phyloP scores from a whole-genome alignment of 2,797 vertebrate species.

The Centroberyx gerrardi region DNA sequence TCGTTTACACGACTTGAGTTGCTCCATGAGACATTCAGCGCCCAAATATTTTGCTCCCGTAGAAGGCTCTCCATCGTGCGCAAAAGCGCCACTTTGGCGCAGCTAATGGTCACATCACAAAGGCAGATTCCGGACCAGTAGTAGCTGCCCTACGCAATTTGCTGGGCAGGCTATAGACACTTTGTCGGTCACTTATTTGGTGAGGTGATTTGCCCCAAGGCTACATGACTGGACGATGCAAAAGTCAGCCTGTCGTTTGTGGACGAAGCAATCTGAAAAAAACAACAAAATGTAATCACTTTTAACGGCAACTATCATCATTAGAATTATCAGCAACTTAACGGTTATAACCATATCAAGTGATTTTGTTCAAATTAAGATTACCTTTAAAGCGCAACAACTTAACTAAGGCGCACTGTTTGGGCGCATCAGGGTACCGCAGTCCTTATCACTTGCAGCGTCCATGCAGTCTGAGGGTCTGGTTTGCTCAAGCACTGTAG shows the following conservation, averaged over 20 bases:
- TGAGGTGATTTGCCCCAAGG: neutral
- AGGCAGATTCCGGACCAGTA: neutral
- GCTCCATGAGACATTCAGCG: constrained; percentile 65
- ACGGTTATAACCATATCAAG: neutral
- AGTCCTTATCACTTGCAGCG: constrained; percentile 29
- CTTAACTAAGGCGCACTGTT: neutral
- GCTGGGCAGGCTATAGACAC: neutral
- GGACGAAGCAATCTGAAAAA: constrained; percentile 16
- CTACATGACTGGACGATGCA: neutral
- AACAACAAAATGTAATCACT: neutral
- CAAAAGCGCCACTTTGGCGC: constrained; percentile 65
- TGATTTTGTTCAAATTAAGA: neutral
- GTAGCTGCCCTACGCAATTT: neutral
- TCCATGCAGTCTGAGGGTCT: constrained; percentile 28
- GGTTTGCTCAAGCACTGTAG: constrained; percentile 29
- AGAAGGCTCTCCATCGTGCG: constrained; percentile 83
- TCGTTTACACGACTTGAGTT: constrained; percentile 78
- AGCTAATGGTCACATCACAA: constrained; percentile 66
- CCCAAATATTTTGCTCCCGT: constrained; percentile 57
- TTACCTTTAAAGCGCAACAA: constrained; percentile 30
- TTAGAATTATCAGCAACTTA: neutral
- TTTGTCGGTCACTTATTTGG: neutral
- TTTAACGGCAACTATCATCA: constrained; percentile 1
- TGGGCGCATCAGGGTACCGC: neutral
- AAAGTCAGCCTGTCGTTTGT: neutral